phyloP scores from a whole-genome alignment of 1,140 invertebrate species.

The Ostrea denselamellosa region DNA sequence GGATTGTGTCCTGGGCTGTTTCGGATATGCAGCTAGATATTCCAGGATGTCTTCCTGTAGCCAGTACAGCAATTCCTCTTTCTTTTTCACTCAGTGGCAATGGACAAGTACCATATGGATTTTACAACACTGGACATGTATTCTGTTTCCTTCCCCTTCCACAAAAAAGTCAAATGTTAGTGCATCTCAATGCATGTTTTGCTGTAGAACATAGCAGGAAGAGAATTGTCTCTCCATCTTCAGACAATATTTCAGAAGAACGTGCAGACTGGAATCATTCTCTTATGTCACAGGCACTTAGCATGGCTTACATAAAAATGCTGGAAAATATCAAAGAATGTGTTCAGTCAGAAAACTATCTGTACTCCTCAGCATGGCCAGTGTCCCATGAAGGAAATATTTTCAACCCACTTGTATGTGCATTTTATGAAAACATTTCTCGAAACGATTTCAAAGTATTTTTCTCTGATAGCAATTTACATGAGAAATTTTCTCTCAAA shows the following conservation, averaged over 20 bases:
- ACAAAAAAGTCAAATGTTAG: slow-evolving; percentile 55
- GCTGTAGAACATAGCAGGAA: slow-evolving; percentile 63
- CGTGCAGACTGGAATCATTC: slow-evolving; percentile 39
- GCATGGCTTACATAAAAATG: not conserved
- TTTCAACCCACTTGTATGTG: not conserved
- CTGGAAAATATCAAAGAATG: not conserved
- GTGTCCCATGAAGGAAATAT: not conserved
- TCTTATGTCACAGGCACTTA: not conserved
- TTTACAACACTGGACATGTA: slow-evolving; percentile 52
- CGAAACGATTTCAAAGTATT: not conserved
- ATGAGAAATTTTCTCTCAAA: not conserved
- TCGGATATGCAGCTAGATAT: not conserved
- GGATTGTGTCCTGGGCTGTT: slow-evolving; percentile 5
- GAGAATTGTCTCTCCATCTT: slow-evolving; percentile 62
- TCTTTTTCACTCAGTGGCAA: not conserved
- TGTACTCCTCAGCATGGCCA: not conserved
- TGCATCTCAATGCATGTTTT: slow-evolving; percentile 70
- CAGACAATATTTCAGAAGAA: slow-evolving; percentile 18
- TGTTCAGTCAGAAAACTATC: not conserved
- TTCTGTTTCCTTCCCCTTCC: slow-evolving; percentile 72
- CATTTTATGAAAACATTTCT: not conserved
- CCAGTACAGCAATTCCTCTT: not conserved
- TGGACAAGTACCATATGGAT: not conserved
- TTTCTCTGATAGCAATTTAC: not conserved
- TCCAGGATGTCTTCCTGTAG: not conserved